These are phyloP conservation scores for Aplysia californica DNA, from an alignment of 1,140 invertebrate genomes.

Conservation along the genomic window DNA sequence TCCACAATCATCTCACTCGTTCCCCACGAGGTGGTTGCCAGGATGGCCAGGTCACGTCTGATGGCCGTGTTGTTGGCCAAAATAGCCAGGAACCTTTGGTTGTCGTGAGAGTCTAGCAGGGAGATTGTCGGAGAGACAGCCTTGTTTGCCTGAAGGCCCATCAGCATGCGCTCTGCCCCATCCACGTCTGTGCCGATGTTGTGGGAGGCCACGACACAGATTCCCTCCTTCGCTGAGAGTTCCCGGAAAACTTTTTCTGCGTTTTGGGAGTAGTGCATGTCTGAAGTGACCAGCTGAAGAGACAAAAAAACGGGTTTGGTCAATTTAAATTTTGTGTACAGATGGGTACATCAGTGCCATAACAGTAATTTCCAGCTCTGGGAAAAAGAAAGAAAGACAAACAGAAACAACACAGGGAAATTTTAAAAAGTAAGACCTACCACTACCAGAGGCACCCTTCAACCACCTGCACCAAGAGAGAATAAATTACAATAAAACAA, in stretches of 20 bases:
- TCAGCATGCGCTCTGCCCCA: constrained; percentile 33
- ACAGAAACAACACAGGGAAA: too few relatives aligned
- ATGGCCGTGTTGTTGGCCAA: constrained; percentile 30
- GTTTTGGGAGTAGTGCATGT: constrained; percentile 29
- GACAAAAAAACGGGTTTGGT: too few relatives aligned
- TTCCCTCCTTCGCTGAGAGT: constrained; percentile 53
- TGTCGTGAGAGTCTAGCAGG: constrained; percentile 25
- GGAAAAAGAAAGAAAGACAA: too few relatives aligned
- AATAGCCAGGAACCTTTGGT: constrained; percentile 37
- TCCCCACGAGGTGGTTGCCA: constrained; percentile 35
- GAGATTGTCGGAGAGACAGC: constrained; percentile 47
- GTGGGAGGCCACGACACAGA: constrained; percentile 57
- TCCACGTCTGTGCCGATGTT: constrained; percentile 19
- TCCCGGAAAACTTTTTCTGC: constrained; percentile 38
- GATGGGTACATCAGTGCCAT: too few relatives aligned
- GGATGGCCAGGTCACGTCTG: constrained; percentile 36
- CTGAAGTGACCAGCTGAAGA: constrained; percentile 8
- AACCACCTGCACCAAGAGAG: too few relatives aligned
- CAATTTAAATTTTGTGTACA: too few relatives aligned
- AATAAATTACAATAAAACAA: too few relatives aligned
- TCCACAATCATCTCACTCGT: constrained; percentile 27
- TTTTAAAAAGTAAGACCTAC: too few relatives aligned
- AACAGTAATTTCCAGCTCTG: too few relatives aligned
- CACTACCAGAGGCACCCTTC: too few relatives aligned
- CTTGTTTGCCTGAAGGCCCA: constrained; percentile 31